These are phyloP conservation scores for Myxocyprinus asiaticus DNA, from an alignment of 2,113 vertebrate genomes.

Conservation along the genomic window DNA sequence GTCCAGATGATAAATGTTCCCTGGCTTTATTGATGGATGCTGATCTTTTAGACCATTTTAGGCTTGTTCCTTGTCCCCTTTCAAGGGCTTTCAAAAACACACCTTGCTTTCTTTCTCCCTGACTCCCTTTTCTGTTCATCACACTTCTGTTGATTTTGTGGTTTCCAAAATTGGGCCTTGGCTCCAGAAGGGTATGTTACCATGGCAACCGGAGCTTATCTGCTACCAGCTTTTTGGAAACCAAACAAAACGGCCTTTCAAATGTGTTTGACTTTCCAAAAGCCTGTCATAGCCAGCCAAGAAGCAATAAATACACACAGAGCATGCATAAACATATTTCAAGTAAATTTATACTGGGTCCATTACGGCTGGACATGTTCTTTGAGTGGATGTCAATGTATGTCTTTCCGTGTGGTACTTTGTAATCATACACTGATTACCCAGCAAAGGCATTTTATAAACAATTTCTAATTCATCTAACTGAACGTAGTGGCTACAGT, in stretches of 20 bases:
- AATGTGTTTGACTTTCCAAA: conserved; percentile 80
- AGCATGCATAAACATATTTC: conserved; percentile 53
- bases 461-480: conserved; percentile 22
- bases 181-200: conserved; percentile 80
- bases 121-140: conserved; percentile 51
- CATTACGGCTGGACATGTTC: conserved; percentile 45
- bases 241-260: conserved; percentile 85
- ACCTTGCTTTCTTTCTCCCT: conserved; percentile 41
- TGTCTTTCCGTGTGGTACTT: conserved; percentile 30
- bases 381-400: conserved; percentile 17
- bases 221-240: conserved; percentile 82
- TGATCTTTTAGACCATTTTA: conserved; percentile 32
- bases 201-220: conserved; percentile 86
- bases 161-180: conserved; percentile 85
- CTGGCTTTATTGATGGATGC: conserved; percentile 18
- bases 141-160: conserved; percentile 90
- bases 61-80: background rate
- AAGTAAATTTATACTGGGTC: conserved; percentile 54
- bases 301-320: conserved; percentile 58
- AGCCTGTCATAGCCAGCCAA: conserved; percentile 77
- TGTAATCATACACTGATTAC: conserved; percentile 46
- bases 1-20: background rate
- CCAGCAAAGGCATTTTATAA: conserved; percentile 24
- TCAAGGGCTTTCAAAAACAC: conserved; percentile 44
- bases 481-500: background rate